phyloP scores from a whole-genome alignment of 2,113 vertebrate genomes.

The Lepidothrix coronata region DNA sequence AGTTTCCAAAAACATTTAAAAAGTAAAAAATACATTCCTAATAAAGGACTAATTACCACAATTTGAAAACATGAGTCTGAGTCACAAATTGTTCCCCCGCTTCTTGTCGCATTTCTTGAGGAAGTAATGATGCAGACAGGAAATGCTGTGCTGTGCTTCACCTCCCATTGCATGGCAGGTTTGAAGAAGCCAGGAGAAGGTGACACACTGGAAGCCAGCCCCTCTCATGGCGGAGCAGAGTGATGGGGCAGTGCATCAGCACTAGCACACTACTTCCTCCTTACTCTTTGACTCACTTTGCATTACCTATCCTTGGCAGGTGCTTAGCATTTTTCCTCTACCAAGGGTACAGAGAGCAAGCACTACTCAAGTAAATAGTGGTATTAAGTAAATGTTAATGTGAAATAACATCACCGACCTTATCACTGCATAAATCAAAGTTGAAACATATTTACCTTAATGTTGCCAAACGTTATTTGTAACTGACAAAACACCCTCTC shows the following conservation, averaged over 20 bases:
- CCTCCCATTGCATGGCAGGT: background rate
- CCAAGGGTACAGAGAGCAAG: background rate
- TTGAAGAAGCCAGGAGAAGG: background rate
- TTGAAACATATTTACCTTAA: background rate
- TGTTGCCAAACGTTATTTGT: background rate
- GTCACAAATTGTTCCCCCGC: background rate
- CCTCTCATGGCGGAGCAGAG: background rate
- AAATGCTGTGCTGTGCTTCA: fast-evolving
- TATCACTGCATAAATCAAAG: background rate
- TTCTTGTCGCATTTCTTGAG: background rate
- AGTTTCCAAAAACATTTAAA: background rate
- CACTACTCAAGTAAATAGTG: background rate
- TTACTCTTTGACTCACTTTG: background rate
- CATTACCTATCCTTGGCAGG: background rate
- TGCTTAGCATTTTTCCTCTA: background rate
- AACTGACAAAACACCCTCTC: background rate
- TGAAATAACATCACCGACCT: background rate
- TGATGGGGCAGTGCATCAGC: background rate
- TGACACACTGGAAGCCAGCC: background rate
- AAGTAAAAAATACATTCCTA: background rate
- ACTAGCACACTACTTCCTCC: fast-evolving
- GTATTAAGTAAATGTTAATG: background rate
- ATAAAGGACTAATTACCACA: background rate
- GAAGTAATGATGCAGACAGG: background rate
- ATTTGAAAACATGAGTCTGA: background rate